Evolutionary conservation across 2,888 invertebrate genomes (phyloP).

Genomic region (Cheiracanthium punctorium): DNA sequence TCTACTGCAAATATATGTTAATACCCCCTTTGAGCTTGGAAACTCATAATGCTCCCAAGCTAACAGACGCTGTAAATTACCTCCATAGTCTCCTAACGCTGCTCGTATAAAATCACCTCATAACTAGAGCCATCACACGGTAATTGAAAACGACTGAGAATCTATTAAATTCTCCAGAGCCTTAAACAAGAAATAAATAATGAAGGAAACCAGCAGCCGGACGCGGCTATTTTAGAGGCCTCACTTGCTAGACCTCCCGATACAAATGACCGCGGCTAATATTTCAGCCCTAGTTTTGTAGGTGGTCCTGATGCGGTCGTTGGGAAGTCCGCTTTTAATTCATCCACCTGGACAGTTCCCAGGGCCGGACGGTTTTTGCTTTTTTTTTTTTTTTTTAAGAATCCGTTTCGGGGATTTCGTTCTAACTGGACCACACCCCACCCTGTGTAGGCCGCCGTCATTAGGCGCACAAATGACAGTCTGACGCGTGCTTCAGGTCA

Average conservation of each 20-base stretch:
- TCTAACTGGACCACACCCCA: conserved; percentile 65
- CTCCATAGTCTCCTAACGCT: background rate
- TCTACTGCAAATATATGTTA: background rate
- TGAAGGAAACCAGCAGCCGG: background rate
- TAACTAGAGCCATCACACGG: conserved; percentile 36
- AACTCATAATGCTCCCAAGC: background rate
- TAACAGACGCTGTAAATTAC: background rate
- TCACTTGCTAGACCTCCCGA: conserved; percentile 4
- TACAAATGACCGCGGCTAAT: conserved; percentile 59
- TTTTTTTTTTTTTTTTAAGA: too few species aligned
- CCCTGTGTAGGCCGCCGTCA: conserved; percentile 57
- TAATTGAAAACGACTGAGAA: conserved; percentile 54
- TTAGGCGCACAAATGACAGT: conserved; percentile 57
- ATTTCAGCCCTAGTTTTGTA: conserved; percentile 55
- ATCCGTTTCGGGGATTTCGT: conserved; percentile 3
- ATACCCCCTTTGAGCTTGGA: background rate
- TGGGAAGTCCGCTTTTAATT: conserved; percentile 24
- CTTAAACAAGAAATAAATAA: background rate
- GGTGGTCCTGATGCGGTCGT: conserved; percentile 33
- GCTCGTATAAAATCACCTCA: conserved; percentile 31
- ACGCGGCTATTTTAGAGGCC: background rate
- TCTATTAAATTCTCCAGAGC: conserved; percentile 55
- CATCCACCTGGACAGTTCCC: conserved; percentile 49
- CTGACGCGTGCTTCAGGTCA: conserved; percentile 43
- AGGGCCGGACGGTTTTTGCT: conserved; percentile 27